Base-by-base conservation (phyloP, 2,113 vertebrate species). In the Urocolius indicus region DNA sequence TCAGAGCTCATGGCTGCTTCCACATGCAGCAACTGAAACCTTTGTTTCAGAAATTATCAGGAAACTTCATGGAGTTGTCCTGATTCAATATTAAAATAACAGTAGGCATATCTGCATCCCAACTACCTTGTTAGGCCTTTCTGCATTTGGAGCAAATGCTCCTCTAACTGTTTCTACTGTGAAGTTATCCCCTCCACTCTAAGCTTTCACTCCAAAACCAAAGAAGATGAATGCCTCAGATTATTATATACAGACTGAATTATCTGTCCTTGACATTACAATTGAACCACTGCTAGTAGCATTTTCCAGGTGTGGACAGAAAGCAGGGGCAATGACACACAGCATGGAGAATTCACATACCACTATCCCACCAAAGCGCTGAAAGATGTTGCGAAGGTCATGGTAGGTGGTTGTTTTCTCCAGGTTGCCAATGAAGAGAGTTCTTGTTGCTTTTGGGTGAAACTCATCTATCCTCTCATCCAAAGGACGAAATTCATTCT, bases 381-480 rank as follows among this genome's bases (percentile, higher is more conserved):
- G 99, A 66, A 99, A 99, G 82, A 99, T 99, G 95, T 99, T 99
- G 32, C 99, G 99, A 58, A 99, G 98, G 93, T 99, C 99, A 14
- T 99, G 99, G 76, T 99, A 99, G 43, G 99, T 99, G 83, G 99
- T 99, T 45, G 99, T 99, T 94, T 99, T 99, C 95, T 99, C 99
- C 96, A 99, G 97, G 96, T 99, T 99, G 83, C 99, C 99, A 48
- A 99, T 99, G 86, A 99, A 99, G 87, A 99, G 98, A 49, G 99
- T 99, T 75, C 99, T 98, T 1, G 99, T 99, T 49, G 99, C 99
- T 97, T 99, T 99, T 2, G 99, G 99, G 90, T 99, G 99, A 96
- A 99, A 99, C 88, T 99, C 99, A 48, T 99, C 99, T 98, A 99
- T 99, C 96, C 99, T 98, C 95, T 99, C 99, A 97, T 99, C 99